Base-by-base conservation (phyloP, 2,888 invertebrate genomes). In the Fabriciana adippe region DNA sequence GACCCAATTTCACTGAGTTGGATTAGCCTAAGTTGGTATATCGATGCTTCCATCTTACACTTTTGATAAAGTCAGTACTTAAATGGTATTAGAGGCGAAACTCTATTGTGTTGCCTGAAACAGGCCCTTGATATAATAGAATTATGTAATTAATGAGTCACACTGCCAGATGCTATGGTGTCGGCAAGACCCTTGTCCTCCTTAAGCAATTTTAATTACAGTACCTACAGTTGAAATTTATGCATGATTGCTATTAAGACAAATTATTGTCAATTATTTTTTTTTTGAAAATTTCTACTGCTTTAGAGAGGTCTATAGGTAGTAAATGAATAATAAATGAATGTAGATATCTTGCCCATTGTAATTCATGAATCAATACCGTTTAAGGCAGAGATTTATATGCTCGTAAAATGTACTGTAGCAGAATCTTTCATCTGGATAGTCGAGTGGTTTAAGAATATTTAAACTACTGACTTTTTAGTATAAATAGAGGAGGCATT, bases 1-100 rank as follows among this genome's bases (percentile, higher is more conserved):
- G 89, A 83, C 89, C 85, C 76, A 81, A 72, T 80, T 84, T 85
- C 76, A 66, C 75, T 73, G 76, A 73, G 79, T 78, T 47, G 64
- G 78, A 82, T 81, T 80, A 72, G 72, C 63, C 67, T 59, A 67
- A 79, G 76, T 81, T 77, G 75, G 75, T 75, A 75, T 78, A 81
- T 76, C 77, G 54, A 65, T 83, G 73, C 82, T 81, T 81, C 84
- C 79, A 76, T 80, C 78, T 74, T 71, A 69, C 66, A 68, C 64
- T 62, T 70, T 69, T 67, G 55, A 73, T 69, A 71, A 67, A 61
- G 66, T 59, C 53, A 26, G 53, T 59, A 59, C 35, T 41, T 50
- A 56, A 13, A 60, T 50, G 54, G 59, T 63, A 47, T 31, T 53
- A 57, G 64, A 31, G 59, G n/a, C 54, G 57, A 66, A 55, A 41